These are phyloP conservation scores for Platalea minor DNA, from an alignment of 2,797 vertebrate species.

Conservation along the genomic window DNA sequence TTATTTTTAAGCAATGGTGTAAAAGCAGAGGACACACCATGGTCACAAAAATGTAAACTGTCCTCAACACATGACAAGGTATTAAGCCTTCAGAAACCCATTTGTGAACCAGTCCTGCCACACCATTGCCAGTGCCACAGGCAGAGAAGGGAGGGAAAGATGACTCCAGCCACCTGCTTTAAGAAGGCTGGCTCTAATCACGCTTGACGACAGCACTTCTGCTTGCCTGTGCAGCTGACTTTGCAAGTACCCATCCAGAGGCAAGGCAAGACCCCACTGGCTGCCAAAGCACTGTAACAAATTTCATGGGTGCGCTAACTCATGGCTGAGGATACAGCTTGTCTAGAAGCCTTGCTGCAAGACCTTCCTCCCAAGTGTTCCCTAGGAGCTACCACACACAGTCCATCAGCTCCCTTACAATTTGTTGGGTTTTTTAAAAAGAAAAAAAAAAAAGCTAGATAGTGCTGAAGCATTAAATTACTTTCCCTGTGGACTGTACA, in stretches of 20 bases:
- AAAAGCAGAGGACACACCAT: neutral
- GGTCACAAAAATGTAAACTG: neutral
- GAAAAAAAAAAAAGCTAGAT: neutral
- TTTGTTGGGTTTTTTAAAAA: fast-evolving
- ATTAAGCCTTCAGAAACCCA: neutral
- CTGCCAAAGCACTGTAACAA: neutral
- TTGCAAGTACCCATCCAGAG: neutral
- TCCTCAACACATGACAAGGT: neutral
- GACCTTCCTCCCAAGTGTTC: neutral
- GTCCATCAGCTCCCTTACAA: neutral
- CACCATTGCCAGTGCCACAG: neutral
- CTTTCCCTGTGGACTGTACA: neutral
- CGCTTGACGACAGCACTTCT: neutral
- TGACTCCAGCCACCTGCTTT: neutral
- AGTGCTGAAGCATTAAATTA: neutral
- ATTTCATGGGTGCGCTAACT: neutral
- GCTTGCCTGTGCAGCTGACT: neutral
- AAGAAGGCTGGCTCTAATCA: neutral
- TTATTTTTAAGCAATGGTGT: neutral
- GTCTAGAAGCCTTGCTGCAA: neutral
- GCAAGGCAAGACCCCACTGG: neutral
- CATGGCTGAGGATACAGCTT: neutral
- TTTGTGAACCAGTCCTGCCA: neutral
- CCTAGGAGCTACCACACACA: neutral
- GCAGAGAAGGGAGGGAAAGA: neutral